Base-by-base conservation (phyloP, 2,113 vertebrate genomes). In the Zosterops pallidus region DNA sequence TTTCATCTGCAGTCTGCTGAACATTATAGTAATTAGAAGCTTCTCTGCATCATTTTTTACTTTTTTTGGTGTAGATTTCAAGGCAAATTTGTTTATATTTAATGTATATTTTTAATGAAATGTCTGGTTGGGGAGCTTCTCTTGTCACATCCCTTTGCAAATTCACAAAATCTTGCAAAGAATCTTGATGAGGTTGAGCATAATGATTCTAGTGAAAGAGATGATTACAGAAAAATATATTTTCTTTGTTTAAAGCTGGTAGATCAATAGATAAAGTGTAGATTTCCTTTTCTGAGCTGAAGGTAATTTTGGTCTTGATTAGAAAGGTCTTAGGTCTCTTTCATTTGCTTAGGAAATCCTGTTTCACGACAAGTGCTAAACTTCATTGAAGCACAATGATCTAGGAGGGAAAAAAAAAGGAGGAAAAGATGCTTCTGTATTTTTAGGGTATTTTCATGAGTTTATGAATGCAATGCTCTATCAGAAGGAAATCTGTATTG, bases 361-460 rank as follows among this genome's bases (percentile, higher is more conserved):
- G 31, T 86, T 63, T 84, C 44, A 46, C 59, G 35, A 28, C 9
- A 56, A 59, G 21, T 49, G 53, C 7, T 64, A 46, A 62, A 70
- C 12, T 57, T 46, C 14, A 56, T n/a, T 78, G 25, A 88, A 90
- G 67, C 24, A 49, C 5, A 25, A 19, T 44, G 5, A 52, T 7
- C 4, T 25, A 37, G 33, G 12, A 26, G 14, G 39, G 37, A 9
- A n/a, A 39, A 65, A 21, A 19, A 49, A 50, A 25, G 12, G 23
- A 25, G 14, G 24, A 22, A 60, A 29, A 41, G 1, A 23, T 11
- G 2, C 3, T 55, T 14, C 2, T 0, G 1, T 65, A 42, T 70
- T 83, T 87, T 62, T 29, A 63, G 16, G 12, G 20, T 53, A 6
- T 59, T 71, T 88, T 80, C 4, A 9, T 37, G 12, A 70, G 19